phyloP scores from a whole-genome alignment of 2,888 invertebrate species.

The Cyclophora albipunctata region DNA sequence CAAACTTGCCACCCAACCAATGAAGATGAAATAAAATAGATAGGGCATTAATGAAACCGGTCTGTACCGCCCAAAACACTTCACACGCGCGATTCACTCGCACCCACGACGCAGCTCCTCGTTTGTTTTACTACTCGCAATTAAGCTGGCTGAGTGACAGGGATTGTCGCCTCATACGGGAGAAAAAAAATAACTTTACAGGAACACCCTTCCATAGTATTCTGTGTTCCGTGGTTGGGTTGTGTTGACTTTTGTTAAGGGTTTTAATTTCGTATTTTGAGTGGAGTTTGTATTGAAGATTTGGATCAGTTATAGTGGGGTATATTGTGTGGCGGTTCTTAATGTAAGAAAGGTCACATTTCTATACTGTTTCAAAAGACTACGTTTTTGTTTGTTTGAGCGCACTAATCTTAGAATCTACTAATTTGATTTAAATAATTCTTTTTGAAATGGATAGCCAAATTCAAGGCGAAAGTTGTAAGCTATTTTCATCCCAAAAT shows the following conservation, averaged over 20 bases:
- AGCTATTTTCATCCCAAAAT: no score
- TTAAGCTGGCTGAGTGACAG: constrained; percentile 70
- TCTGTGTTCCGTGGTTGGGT: neutral
- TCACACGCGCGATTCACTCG: constrained; percentile 28
- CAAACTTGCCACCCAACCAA: neutral
- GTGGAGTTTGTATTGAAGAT: no score
- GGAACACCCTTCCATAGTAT: neutral
- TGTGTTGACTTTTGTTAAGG: neutral
- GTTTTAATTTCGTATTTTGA: no score
- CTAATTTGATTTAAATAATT: no score
- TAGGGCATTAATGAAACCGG: constrained; percentile 18
- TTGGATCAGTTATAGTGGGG: no score
- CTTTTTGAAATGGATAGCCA: no score
- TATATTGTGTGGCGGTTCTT: no score
- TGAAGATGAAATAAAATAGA: neutral
- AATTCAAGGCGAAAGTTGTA: no score
- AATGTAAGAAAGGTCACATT: no score
- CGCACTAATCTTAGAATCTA: no score
- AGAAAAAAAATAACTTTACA: constrained; percentile 34
- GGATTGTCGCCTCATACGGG: constrained; percentile 59
- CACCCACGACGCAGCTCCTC: constrained; percentile 39
- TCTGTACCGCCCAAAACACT: constrained; percentile 26
- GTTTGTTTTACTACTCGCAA: constrained; percentile 70
- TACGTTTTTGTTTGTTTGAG: no score
- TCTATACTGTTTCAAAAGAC: no score